phyloP scores from a whole-genome alignment of 2,113 vertebrate genomes.

The Elephantulus edwardii region DNA sequence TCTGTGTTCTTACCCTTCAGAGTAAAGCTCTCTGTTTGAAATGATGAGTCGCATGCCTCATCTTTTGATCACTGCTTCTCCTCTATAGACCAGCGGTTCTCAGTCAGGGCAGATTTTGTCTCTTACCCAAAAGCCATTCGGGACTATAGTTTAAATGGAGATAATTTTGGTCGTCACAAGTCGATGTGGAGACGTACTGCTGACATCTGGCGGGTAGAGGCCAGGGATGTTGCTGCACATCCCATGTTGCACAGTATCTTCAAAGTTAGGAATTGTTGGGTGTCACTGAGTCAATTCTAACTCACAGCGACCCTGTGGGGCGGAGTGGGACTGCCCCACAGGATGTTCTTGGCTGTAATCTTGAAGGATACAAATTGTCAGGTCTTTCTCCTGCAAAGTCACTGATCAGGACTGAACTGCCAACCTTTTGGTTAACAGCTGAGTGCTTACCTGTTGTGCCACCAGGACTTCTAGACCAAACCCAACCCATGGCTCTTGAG shows the following conservation, averaged over 20 bases:
- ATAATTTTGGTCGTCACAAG: not conserved
- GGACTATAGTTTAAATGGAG: not conserved
- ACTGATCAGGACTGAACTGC: too few relatives aligned
- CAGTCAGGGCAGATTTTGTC: not conserved
- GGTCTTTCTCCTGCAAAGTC: too few relatives aligned
- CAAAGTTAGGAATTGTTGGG: not conserved
- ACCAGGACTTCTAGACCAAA: too few relatives aligned
- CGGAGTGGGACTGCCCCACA: too few relatives aligned
- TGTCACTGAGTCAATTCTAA: not conserved
- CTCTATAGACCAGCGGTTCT: not conserved
- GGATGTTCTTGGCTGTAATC: too few relatives aligned
- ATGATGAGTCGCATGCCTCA: rapidly evolving
- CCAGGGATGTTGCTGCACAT: not conserved
- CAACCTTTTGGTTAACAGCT: too few relatives aligned
- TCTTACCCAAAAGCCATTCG: not conserved
- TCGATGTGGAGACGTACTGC: not conserved
- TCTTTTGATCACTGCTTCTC: not conserved
- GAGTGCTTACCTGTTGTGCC: too few relatives aligned
- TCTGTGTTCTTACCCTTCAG: not conserved
- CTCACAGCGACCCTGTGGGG: not conserved
- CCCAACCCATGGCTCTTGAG: too few relatives aligned
- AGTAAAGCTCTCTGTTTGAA: not conserved
- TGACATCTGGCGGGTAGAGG: not conserved
- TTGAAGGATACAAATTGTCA: too few relatives aligned
- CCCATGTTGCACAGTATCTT: rapidly evolving